These are phyloP conservation scores for Hyposmocoma kahamanoa DNA, from an alignment of 1,140 invertebrate genomes.

Conservation along the genomic window DNA sequence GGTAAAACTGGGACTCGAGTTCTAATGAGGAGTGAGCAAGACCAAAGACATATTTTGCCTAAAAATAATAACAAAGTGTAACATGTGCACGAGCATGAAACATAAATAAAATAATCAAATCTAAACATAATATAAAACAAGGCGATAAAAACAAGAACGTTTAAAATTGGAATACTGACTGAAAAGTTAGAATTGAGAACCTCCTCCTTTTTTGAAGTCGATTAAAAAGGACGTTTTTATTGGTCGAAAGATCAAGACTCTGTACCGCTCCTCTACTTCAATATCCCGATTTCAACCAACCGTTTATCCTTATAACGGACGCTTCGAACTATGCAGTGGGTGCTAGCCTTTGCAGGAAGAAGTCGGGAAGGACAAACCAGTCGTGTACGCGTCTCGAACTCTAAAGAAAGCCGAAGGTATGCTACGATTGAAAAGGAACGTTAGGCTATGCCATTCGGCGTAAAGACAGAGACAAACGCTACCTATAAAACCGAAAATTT, in stretches of 20 bases:
- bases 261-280: background rate
- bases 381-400: conserved; percentile 26
- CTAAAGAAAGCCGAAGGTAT: conserved; percentile 26
- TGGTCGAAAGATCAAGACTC: conserved; percentile 10
- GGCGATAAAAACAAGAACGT: too few relatives aligned
- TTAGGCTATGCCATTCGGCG: conserved; percentile 66
- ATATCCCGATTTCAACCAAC: background rate
- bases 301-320: conserved; percentile 40
- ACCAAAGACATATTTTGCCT: too few relatives aligned
- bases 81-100: too few relatives aligned
- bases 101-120: too few relatives aligned
- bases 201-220: too few relatives aligned
- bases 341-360: conserved; percentile 35
- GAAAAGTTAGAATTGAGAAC: too few relatives aligned
- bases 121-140: too few relatives aligned
- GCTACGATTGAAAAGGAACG: conserved; percentile 58
- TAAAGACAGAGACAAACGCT: conserved; percentile 56
- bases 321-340: conserved; percentile 31
- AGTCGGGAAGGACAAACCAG: conserved; percentile 22
- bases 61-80: too few relatives aligned
- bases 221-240: too few relatives aligned
- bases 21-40: too few relatives aligned
- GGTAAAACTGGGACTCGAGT: too few relatives aligned
- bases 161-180: too few relatives aligned
- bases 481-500: conserved; percentile 66